phyloP scores from a whole-genome alignment of 2,888 invertebrate genomes.

The Aphodius sticticus region DNA sequence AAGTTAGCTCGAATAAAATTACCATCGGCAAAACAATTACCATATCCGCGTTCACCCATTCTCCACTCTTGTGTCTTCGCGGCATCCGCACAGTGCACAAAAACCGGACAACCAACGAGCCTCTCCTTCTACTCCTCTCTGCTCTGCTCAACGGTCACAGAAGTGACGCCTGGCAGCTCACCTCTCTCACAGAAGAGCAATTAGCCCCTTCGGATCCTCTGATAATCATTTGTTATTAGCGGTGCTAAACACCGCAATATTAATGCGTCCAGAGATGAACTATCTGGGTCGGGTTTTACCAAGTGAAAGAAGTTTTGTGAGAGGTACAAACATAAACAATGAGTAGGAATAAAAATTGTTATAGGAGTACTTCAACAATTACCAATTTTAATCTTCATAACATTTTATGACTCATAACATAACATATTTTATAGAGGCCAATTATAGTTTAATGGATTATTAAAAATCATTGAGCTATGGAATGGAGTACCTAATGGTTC shows the following conservation, averaged over 20 bases:
- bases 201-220: constrained; percentile 14
- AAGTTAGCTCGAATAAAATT: constrained; percentile 53
- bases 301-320: too few relatives aligned
- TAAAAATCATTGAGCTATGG: too few relatives aligned
- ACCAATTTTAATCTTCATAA: too few relatives aligned
- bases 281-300: too few relatives aligned
- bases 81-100: not conserved
- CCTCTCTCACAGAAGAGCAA: not conserved
- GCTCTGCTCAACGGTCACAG: not conserved
- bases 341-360: too few relatives aligned
- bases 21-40: constrained; percentile 55
- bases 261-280: constrained; percentile 12
- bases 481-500: too few relatives aligned
- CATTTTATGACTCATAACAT: too few relatives aligned
- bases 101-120: not conserved
- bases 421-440: too few relatives aligned
- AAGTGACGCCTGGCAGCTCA: not conserved
- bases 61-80: not conserved
- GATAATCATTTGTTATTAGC: constrained; percentile 35
- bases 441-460: too few relatives aligned
- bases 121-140: not conserved
- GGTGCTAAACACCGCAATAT: constrained; percentile 34
- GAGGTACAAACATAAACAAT: too few relatives aligned
- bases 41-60: constrained; percentile 48
- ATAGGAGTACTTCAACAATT: too few relatives aligned